These are phyloP conservation scores for Macheiramphus alcinus DNA, from an alignment of 2,113 vertebrate species.

Conservation along the genomic window DNA sequence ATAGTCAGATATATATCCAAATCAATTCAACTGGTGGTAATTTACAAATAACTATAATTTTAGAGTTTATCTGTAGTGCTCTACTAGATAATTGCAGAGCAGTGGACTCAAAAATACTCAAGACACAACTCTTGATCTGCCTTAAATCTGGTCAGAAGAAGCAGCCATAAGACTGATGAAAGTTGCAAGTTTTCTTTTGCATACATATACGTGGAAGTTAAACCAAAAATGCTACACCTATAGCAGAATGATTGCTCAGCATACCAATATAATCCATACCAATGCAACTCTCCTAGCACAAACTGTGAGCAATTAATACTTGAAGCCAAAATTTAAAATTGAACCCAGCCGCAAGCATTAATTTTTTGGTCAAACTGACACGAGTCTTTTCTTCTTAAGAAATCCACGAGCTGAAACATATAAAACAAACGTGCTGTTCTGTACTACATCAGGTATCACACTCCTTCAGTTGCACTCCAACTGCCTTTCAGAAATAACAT, in stretches of 20 bases:
- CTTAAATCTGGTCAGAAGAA: not conserved
- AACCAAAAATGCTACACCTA: not conserved
- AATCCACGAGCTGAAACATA: not conserved
- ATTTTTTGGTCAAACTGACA: not conserved
- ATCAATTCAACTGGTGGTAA: not conserved
- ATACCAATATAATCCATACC: not conserved
- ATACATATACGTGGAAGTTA: not conserved
- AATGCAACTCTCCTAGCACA: not conserved
- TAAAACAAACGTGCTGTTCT: not conserved
- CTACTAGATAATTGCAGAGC: not conserved
- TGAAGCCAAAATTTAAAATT: not conserved
- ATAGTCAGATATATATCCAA: not conserved
- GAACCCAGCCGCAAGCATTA: not conserved
- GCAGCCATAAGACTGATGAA: not conserved
- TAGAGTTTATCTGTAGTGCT: not conserved
- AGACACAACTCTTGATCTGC: not conserved
- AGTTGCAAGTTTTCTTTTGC: not conserved
- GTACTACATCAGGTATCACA: not conserved
- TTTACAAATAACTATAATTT: not conserved
- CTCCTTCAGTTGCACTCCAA: not conserved
- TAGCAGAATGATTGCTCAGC: rapidly evolving
- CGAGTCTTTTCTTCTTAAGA: not conserved
- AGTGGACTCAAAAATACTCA: not conserved
- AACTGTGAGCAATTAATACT: not conserved
- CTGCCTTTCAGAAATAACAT: not conserved